Evolutionary conservation across 64 coral and sea anemone species (phyloP), one percentile per base, ranked within the genome.

Genomic region (Catalaphyllia jardinei): DNA sequence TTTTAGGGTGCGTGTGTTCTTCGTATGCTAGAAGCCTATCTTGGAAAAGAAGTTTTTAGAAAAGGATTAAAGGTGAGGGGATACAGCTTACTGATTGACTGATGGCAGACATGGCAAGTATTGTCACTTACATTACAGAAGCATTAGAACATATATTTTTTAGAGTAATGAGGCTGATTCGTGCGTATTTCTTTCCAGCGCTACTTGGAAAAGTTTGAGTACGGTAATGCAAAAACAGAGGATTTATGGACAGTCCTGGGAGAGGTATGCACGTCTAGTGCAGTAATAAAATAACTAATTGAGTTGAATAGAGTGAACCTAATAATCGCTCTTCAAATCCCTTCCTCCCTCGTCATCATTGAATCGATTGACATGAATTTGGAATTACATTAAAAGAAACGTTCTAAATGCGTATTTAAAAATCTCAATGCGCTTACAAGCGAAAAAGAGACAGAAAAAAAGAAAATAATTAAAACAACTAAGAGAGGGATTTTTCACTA

Each of bases 201-300:
- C 11, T 96, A 96, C 50, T 82, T 96, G 16, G 89, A 57, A n/a
- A 93, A 28, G 30, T 87, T 92, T 25, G 86, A 62, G 6, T 96
- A 92, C 29, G 90, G 63, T 16, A 96, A 96, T 86, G 94, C 94
- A 13, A 87, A 78, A 52, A 92, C 94, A 13, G 87, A 83, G 33
- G 87, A 96, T 29, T 62, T 96, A 31, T 96, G 94, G 94, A 60
- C 62, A 35, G 94, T 82, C 4, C 62, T 96, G 52, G 27, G 59
- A 54, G 86, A 96, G 90, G 94, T 96, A 39, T 4, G 38, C 2
- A 4, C 38, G 2, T 39, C 2, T 39, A 39, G 38, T 2, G 38
- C 38, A 39, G 38, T 39, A 39, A 39, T 39, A 39, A 39, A 39
- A 39, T 2, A 39, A 3, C 4, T 39, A 39, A 39, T n/a, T n/a